Percentiles rank a stretch among this genome's conserved stretches.
Evolutionary conservation across 2,888 invertebrate species (phyloP).

Genomic region (Congeria kusceri): DNA sequence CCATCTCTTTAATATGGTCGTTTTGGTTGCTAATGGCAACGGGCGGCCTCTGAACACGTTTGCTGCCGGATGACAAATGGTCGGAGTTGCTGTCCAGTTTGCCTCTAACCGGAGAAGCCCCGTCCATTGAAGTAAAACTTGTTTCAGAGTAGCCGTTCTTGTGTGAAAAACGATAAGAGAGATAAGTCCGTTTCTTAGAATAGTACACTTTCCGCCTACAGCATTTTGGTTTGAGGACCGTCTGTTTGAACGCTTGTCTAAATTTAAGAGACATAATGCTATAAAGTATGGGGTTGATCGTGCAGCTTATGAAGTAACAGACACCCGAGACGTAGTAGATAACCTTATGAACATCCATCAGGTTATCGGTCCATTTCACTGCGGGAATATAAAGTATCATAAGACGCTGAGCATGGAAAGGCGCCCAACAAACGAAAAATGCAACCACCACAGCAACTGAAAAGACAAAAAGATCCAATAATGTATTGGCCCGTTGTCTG

Average conservation of each 20-base stretch:
- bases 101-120: conserved; percentile 48
- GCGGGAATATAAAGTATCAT: conserved; percentile 89
- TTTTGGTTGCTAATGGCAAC: too few species aligned
- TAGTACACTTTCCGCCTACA: conserved; percentile 46
- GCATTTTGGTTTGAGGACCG: conserved; percentile 73
- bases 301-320: conserved; percentile 95
- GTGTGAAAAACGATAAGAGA: conserved; percentile 72
- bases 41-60: too few species aligned
- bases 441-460: conserved; percentile 84
- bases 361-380: conserved; percentile 67
- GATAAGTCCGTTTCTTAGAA: conserved; percentile 53
- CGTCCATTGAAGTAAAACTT: conserved; percentile 70
- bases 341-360: conserved; percentile 89
- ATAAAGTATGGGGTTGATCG: conserved; percentile 96
- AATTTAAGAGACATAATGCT: conserved; percentile 98
- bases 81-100: neutral
- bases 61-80: neutral
- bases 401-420: conserved; percentile 83
- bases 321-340: conserved; percentile 94
- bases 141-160: conserved; percentile 73
- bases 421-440: conserved; percentile 84
- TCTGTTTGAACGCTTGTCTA: conserved; percentile 94
- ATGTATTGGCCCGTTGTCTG: neutral
- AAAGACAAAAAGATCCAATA: conserved; percentile 69
- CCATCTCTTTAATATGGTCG: too few species aligned